Evolutionary conservation across 2,888 invertebrate genomes (phyloP), one percentile per base, ranked within the genome.

Genomic region (Phengaris alcon): DNA sequence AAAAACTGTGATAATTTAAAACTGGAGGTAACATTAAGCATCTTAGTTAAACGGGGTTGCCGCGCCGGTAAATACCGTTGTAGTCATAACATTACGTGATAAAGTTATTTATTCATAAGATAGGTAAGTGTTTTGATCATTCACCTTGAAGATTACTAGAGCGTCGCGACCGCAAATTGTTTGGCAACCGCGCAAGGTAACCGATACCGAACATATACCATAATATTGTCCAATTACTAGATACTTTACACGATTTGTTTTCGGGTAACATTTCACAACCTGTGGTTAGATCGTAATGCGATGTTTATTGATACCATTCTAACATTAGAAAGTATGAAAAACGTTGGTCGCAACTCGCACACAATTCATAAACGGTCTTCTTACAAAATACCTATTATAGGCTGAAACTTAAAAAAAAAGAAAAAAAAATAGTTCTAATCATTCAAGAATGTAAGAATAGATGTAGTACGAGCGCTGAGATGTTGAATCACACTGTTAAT

Each of bases 81-180:
- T 35, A 52, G 54, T 72, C 52, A 35, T 52, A 35, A 72, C 52
- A 35, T 22, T 54, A 54, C 54, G 72, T 52, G 72, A 22, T 46
- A 35, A 52, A 35, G 10, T 72, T 46, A 54, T 54, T 64, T 72
- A 72, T 72, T 72, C 72, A 72, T 72, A 15, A 72, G 72, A 52
- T 52, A 54, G 8, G 8, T 48, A 1, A 22, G 74, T 75, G 74
- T 82, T 79, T 83, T 81, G 80, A 82, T 77, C 82, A 83, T 84
- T 87, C 83, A 84, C 89, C 90, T 90, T 90, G 90, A 84, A 80
- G 84, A 81, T 86, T 86, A 90, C 81, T 90, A 88, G 91, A 91
- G 88, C 92, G 88, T 82, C 81, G 81, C 88, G 88, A 88, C 88
- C 89, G 85, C 89, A 85, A 85, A 82, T 80, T 80, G 85, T 90